Conservation (phyloP, 2,797 vertebrate genomes). For the Hapalemur alaotrensis region DNA sequence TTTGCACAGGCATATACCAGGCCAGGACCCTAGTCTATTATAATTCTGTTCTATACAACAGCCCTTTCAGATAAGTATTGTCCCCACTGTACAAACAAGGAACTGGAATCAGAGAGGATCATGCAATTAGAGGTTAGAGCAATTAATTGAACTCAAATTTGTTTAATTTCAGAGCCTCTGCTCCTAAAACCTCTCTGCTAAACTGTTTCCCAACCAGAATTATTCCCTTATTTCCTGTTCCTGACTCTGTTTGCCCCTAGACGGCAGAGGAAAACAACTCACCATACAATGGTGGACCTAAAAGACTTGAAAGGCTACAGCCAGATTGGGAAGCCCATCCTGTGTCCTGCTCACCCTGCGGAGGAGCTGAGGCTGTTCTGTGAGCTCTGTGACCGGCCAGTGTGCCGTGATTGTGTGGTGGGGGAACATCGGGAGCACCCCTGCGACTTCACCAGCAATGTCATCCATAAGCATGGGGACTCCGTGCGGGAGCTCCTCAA, state of each 20-base stretch:
- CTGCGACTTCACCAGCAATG: conserved; percentile 83
- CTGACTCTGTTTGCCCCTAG: conserved; percentile 79
- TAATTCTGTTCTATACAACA: neutral
- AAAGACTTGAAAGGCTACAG: conserved; percentile 86
- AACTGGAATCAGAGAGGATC: neutral
- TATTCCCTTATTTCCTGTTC: neutral
- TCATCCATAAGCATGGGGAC: conserved; percentile 87
- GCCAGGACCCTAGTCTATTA: neutral
- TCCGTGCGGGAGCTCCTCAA: conserved; percentile 87
- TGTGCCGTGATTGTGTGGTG: conserved; percentile 90
- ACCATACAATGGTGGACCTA: conserved; percentile 86
- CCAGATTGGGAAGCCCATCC: conserved; percentile 85
- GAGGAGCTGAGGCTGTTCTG: conserved; percentile 94
- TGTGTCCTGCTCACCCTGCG: conserved; percentile 89
- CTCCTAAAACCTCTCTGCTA: neutral
- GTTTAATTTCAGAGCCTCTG: neutral
- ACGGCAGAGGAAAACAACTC: conserved; percentile 92
- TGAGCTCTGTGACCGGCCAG: conserved; percentile 89
- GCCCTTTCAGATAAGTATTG: neutral
- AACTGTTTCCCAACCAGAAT: neutral
- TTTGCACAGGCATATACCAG: neutral
- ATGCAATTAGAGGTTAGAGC: neutral
- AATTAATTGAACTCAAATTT: neutral
- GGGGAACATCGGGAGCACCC: conserved; percentile 89
- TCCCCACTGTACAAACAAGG: neutral